phyloP scores from a whole-genome alignment of 2,888 invertebrate genomes.

The Fragum whitleyi region DNA sequence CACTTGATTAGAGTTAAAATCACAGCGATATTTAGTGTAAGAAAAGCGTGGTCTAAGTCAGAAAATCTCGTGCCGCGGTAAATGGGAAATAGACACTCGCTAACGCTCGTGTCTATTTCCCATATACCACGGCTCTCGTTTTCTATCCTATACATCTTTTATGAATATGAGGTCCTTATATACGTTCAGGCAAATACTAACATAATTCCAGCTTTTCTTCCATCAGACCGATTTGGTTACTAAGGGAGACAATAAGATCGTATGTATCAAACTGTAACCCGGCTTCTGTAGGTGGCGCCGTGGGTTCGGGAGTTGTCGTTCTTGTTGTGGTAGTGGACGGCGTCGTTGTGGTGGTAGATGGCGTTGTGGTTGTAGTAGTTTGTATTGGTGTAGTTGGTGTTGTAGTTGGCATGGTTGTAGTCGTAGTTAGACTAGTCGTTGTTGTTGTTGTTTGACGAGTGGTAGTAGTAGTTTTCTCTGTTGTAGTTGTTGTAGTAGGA shows the following conservation, averaged over 20 bases:
- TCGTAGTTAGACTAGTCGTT: conserved; percentile 9
- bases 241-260: conserved; percentile 69
- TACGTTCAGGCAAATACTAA: conserved; percentile 62
- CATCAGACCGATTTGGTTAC: conserved; percentile 73
- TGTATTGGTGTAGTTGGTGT: conserved; percentile 11
- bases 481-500: conserved; percentile 16
- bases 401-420: conserved; percentile 6
- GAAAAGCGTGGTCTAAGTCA: no score
- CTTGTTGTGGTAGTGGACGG: not conserved
- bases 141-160: no score
- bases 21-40: no score
- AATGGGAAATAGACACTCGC: no score
- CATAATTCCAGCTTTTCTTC: conserved; percentile 73
- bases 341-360: conserved; percentile 2
- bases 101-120: no score
- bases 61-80: no score
- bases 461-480: conserved; percentile 20
- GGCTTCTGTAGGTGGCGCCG: not conserved
- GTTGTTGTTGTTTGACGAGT: conserved; percentile 2
- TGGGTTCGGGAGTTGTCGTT: not conserved
- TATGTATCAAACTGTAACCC: conserved; percentile 49
- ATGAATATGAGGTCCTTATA: no score
- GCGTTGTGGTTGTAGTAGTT: conserved; percentile 26
- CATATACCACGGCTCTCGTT: no score
- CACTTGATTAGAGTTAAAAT: no score